A percentile compares a stretch with the other conserved stretches of the same genome.
Conservation (phyloP, 2,797 vertebrate genomes). For the Leptoclinus maculatus region DNA sequence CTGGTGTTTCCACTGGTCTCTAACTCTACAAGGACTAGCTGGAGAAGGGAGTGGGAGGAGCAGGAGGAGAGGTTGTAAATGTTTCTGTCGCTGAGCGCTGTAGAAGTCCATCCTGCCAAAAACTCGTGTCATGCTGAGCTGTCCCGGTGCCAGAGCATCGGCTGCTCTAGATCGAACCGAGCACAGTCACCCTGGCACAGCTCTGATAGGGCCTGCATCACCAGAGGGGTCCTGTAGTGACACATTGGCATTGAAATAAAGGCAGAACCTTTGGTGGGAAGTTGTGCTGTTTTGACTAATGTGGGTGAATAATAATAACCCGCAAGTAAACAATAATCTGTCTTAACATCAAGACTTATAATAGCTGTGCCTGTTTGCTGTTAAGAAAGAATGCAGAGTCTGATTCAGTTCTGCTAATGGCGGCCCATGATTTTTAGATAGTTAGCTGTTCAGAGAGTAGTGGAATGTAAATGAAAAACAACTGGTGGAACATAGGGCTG, state of each 20-base stretch:
- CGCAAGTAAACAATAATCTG: background rate
- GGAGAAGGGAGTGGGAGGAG: background rate
- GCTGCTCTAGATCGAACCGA: constrained; percentile 23
- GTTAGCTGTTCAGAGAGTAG: background rate
- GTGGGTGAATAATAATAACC: background rate
- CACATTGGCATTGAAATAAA: constrained; percentile 49
- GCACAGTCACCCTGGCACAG: constrained; percentile 38
- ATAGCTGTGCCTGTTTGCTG: background rate
- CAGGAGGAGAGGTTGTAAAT: background rate
- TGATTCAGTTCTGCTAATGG: background rate
- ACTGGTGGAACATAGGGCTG: too few species aligned
- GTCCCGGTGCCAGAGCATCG: constrained; percentile 34
- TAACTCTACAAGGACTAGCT: background rate
- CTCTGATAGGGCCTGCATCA: constrained; percentile 5
- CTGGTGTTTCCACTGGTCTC: background rate
- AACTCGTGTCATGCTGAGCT: constrained; percentile 44
- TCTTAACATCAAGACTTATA: background rate
- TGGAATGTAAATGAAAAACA: background rate
- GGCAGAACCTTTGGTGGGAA: constrained; percentile 24
- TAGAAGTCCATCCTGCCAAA: constrained; percentile 36
- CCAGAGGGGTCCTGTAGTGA: constrained; percentile 55
- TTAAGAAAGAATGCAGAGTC: background rate
- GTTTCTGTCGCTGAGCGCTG: constrained; percentile 3
- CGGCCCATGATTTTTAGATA: background rate
- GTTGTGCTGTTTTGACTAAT: constrained; percentile 23